These are phyloP conservation scores for Melanchra persicariae DNA, from an alignment of 2,888 invertebrate species.

Conservation along the genomic window DNA sequence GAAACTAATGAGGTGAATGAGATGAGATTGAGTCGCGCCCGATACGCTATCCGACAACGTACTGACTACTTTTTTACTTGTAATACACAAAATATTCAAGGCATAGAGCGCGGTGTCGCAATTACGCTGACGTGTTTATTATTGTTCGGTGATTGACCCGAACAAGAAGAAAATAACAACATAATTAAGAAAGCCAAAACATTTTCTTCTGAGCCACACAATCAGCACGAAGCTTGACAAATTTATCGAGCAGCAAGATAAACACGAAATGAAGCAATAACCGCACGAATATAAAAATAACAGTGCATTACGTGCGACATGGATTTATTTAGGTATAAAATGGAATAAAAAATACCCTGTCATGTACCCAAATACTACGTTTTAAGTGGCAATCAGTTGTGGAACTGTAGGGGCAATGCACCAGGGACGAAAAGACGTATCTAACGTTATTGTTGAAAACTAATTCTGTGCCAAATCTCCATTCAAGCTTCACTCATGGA, in stretches of 20 bases:
- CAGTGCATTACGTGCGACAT: constrained; percentile 26
- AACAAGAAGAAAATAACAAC: constrained; percentile 12
- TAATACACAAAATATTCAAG: too few species aligned
- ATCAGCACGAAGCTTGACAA: constrained; percentile 39
- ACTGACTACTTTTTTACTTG: too few species aligned
- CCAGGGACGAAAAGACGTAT: constrained; percentile 66
- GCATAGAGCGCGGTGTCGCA: too few species aligned
- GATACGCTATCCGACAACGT: too few species aligned
- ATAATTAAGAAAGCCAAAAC: constrained; percentile 43
- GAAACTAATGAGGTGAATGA: too few species aligned
- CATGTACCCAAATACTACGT: constrained; percentile 18
- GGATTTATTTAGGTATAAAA: constrained; percentile 38
- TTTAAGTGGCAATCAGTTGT: constrained; percentile 37
- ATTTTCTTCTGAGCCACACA: constrained; percentile 18
- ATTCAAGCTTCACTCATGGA: constrained; percentile 46
- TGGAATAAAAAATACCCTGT: constrained; percentile 7
- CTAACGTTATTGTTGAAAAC: constrained; percentile 64
- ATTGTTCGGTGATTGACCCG: too few species aligned
- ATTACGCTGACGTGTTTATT: too few species aligned
- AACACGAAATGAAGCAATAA: constrained; percentile 47
- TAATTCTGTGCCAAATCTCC: constrained; percentile 72
- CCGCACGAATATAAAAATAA: constrained; percentile 46
- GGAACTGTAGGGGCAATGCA: constrained; percentile 62
- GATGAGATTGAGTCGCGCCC: too few species aligned
- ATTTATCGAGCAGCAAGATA: constrained; percentile 47